Evolutionary conservation across 2,113 vertebrate genomes (phyloP), one percentile per base, ranked within the genome.

Genomic region (Lanius ludovicianus): DNA sequence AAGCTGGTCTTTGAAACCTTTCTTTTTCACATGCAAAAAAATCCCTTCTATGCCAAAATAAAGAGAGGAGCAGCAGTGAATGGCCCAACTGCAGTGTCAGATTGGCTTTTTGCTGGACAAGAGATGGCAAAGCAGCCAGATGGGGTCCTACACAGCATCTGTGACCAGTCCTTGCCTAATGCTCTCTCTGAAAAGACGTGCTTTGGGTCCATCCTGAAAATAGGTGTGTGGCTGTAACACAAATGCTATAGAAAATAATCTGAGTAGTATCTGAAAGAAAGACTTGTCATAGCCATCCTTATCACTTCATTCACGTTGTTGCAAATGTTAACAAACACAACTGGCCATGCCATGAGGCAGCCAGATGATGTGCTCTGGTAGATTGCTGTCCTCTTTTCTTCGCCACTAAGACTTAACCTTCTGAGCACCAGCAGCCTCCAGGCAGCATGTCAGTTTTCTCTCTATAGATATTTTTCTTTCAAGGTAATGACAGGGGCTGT

Each of bases 1-100:
- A 83, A 89, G n/a, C 50, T 39, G 6, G 33, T 90, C 71, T 87
- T 93, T 90, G 41, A 90, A 92, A 89, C 28, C n/a, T 80, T 90
- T 42, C 15, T 31, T 93, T 85, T 47, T 65, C 5, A 2, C 50
- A 30, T 15, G 10, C 33, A 86, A 33, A 75, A 53, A 41, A 23
- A 44, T 64, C 25, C 49, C 33, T 86, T 90, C 85, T 35, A 2
- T 47, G 60, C 60, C 78, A 65, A 93, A 96, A 88, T 70, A 95
- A 94, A 89, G 55, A 8, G 17, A 33, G 15, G n/a, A 70, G n/a
- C 12, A 53, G 39, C 16, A 70, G 25, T 21, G 35, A 78, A 33
- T 62, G 46, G 50, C 44, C 55, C 68, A 73, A 78, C 76, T 87
- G 70, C 11, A 5, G 74, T 87, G 65, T 15, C 22, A 77, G n/a